phyloP scores from a whole-genome alignment of 2,797 vertebrate genomes.

The Tolypeutes matacus region DNA sequence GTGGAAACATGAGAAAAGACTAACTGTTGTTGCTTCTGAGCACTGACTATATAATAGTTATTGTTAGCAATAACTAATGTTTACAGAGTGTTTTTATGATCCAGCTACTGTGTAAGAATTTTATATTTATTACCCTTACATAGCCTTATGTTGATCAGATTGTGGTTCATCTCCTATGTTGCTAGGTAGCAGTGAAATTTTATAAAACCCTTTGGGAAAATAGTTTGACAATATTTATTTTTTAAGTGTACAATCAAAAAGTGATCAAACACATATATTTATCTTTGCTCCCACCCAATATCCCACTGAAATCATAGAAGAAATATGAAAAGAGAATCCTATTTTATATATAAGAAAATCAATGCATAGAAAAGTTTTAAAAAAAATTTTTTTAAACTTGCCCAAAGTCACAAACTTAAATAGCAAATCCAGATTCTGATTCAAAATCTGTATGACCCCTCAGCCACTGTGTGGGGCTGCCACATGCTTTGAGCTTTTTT shows the following conservation, averaged over 20 bases:
- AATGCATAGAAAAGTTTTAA: not conserved
- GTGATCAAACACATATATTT: not conserved
- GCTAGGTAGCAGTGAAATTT: not conserved
- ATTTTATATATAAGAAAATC: conserved; percentile 2
- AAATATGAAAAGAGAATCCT: not conserved
- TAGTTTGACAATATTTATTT: not conserved
- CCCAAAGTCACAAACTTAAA: not conserved
- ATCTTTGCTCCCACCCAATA: not conserved
- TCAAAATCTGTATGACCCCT: not conserved
- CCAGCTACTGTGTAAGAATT: not conserved
- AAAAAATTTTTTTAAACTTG: not conserved
- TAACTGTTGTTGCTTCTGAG: not conserved
- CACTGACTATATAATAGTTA: not conserved
- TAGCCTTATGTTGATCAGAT: not conserved
- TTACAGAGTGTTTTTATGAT: not conserved
- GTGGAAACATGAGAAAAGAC: not conserved
- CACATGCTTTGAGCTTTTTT: not conserved
- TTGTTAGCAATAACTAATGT: not conserved
- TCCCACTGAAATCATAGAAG: not conserved
- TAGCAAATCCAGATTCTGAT: conserved; percentile 11
- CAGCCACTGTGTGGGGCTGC: not conserved
- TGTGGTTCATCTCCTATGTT: not conserved
- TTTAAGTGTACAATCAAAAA: not conserved
- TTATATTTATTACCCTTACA: not conserved
- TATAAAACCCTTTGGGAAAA: not conserved